Base-by-base conservation (phyloP, 1,140 invertebrate genomes). In the Drosophila malerkotliana region DNA sequence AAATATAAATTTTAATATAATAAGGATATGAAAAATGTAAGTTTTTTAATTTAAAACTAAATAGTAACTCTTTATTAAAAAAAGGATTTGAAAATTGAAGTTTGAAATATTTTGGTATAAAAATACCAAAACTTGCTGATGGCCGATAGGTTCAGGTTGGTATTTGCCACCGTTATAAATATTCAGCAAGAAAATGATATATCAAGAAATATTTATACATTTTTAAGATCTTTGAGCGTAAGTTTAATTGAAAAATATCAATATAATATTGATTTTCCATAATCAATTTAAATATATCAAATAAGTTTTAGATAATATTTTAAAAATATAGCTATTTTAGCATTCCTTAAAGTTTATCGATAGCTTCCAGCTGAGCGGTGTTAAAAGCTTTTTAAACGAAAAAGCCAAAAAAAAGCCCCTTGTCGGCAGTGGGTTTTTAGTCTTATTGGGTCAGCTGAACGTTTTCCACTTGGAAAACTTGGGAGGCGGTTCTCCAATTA, bases 391-490 rank as follows among this genome's bases (percentile, higher is more conserved):
- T 7, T 28, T 28, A 28, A 3, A 21, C 21, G 21, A 21, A 1
- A 26, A 34, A 10, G 41, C 5, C 41, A 18, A 18, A 44, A 44
- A 44, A 44, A 14, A 44, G 15, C 9, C 37, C 39, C n/a, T 15
- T 12, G 45, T 14, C 55, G 9, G 18, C 34, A 56, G 10, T 51
- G 15, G 49, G 21, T 51, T 62, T 79, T 75, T 44, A 62, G 71
- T 79, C 79, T 77, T 62, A 66, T 82, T 82, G 68, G 79, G 78
- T 81, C 79, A 74, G 47, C 73, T 62, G 62, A 68, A 57, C 56
- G 45, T 52, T 48, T 51, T 26, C 51, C 45, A 44, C 26, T 34
- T 39, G 15, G 26, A 49, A 26, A 32, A 34, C 32, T 45, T 56
- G 58, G 45, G 41, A 57, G 47, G 49, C 41, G 30, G 37, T 26